Conservation (phyloP, 2,888 invertebrate genomes). For the Amblyjoppa proteus region DNA sequence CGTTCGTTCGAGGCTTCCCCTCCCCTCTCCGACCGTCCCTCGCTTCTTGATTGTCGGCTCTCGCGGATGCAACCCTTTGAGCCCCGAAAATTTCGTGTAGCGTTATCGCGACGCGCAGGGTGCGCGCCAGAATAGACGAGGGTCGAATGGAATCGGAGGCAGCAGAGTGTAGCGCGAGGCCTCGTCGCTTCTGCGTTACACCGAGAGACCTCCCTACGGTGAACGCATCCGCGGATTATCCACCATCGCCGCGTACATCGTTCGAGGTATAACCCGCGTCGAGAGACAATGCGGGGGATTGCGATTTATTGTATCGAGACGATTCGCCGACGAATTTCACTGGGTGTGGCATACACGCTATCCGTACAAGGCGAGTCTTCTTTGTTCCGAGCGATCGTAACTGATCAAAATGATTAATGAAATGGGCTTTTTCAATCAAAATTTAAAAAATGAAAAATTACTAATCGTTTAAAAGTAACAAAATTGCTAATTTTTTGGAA, state of each 20-base stretch:
- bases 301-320: slow-evolving; percentile 62
- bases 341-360: not conserved
- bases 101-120: slow-evolving; percentile 71
- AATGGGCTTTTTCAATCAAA: not conserved
- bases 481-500: too few relatives aligned
- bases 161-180: slow-evolving; percentile 50
- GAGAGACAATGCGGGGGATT: slow-evolving; percentile 67
- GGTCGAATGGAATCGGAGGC: slow-evolving; percentile 60
- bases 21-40: not conserved
- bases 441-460: not conserved
- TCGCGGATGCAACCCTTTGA: slow-evolving; percentile 70
- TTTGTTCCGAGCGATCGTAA: slow-evolving; percentile 3
- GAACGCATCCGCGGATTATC: slow-evolving; percentile 68
- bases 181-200: slow-evolving; percentile 11
- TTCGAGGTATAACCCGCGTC: slow-evolving; percentile 57
- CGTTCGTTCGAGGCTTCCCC: slow-evolving; percentile 42
- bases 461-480: not conserved
- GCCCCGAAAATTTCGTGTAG: slow-evolving; percentile 64
- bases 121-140: slow-evolving; percentile 43
- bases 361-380: not conserved
- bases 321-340: slow-evolving; percentile 14
- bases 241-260: slow-evolving; percentile 48
- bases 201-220: slow-evolving; percentile 36
- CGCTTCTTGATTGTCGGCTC: slow-evolving; percentile 43
- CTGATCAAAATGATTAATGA: not conserved